Percentiles rank a stretch among this genome's conserved stretches.
These are phyloP conservation scores for Bubalus kerabau DNA, from an alignment of 2,113 vertebrate species.

Conservation along the genomic window DNA sequence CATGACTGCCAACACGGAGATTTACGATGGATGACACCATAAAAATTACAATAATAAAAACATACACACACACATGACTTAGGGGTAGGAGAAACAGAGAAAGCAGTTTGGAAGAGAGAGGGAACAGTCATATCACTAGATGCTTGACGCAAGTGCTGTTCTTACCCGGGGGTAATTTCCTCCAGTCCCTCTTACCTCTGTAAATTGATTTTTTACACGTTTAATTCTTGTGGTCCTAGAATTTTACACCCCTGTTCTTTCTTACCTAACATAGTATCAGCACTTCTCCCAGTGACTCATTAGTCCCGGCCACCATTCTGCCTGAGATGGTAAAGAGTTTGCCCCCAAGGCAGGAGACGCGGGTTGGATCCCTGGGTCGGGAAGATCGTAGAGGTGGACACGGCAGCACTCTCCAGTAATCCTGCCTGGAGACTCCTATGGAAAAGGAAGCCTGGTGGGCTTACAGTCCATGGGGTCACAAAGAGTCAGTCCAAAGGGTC, in stretches of 20 bases:
- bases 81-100: neutral
- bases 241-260: neutral
- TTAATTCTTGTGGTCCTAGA: neutral
- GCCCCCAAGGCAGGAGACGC: neutral
- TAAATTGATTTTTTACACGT: fast-evolving
- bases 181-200: neutral
- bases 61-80: neutral
- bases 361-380: neutral
- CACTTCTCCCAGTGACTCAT: neutral
- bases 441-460: neutral
- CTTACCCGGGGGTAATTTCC: fast-evolving
- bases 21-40: fast-evolving
- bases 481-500: neutral
- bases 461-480: neutral
- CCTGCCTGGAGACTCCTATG: neutral
- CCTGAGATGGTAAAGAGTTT: neutral
- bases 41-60: neutral
- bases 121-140: fast-evolving
- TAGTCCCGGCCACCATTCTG: fast-evolving
- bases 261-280: neutral
- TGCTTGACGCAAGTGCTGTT: too few species aligned
- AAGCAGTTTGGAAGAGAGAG: neutral
- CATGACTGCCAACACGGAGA: neutral
- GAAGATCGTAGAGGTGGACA: neutral
- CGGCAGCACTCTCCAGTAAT: neutral